Evolutionary conservation across 2,797 vertebrate species (phyloP).

Genomic region (Schizothorax lantsangensis): DNA sequence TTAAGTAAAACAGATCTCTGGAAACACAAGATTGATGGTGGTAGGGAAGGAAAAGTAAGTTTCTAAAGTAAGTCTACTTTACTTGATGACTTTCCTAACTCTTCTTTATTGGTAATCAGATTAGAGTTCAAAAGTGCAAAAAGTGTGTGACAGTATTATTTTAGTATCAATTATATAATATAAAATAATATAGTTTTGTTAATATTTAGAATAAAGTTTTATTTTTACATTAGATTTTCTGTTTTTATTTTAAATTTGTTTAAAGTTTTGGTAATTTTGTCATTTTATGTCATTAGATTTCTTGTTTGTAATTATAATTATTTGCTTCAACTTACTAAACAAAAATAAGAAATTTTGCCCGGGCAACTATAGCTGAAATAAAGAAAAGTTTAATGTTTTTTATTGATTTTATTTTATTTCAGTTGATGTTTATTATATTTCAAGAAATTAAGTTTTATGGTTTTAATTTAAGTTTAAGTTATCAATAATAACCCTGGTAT

Average conservation of each 20-base stretch:
- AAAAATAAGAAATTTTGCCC: background rate
- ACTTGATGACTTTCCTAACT: background rate
- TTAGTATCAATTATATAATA: background rate
- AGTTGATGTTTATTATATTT: background rate
- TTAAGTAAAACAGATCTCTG: slow-evolving; percentile 39
- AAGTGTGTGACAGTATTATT: background rate
- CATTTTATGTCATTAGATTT: too few relatives aligned
- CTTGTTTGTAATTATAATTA: background rate
- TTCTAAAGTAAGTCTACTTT: background rate
- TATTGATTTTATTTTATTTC: background rate
- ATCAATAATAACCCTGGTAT: background rate
- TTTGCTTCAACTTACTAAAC: background rate
- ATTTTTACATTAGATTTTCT: background rate
- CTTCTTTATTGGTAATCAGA: background rate
- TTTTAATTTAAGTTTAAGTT: background rate
- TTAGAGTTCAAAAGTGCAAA: background rate
- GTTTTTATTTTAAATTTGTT: background rate
- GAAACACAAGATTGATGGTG: slow-evolving; percentile 13
- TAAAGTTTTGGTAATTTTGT: background rate
- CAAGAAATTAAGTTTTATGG: background rate
- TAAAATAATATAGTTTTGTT: background rate
- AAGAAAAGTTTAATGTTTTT: background rate
- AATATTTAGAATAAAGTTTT: background rate
- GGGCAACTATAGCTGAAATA: background rate
- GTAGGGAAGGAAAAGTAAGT: background rate